These are phyloP conservation scores for Uropetala carovei DNA, from an alignment of 2,888 invertebrate genomes.

Conservation along the genomic window DNA sequence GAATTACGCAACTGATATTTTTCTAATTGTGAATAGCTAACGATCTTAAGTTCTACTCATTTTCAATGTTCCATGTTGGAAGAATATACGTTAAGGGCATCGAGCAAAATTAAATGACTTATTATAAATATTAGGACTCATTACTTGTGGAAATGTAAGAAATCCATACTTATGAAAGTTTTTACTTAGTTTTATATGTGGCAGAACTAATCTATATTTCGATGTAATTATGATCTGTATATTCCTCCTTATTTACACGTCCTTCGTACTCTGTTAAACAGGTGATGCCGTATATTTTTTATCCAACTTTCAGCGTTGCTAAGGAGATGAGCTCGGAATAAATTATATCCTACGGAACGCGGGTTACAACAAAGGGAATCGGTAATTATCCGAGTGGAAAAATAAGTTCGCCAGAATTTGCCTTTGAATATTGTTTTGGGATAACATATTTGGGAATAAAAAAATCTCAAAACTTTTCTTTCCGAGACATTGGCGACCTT, in stretches of 20 bases:
- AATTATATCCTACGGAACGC: slow-evolving; percentile 16
- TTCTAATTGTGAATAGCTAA: too few species aligned
- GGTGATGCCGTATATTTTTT: not conserved
- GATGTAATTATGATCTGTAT: not conserved
- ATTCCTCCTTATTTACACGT: not conserved
- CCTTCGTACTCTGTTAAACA: not conserved
- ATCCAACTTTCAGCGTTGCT: not conserved
- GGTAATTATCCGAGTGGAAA: slow-evolving; percentile 32
- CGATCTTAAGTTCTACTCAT: too few species aligned
- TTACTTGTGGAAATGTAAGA: too few species aligned
- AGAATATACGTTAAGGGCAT: too few species aligned
- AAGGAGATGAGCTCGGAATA: not conserved
- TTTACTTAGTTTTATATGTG: not conserved
- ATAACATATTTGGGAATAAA: slow-evolving; percentile 25
- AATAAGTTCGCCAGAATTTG: slow-evolving; percentile 28
- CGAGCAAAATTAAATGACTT: too few species aligned
- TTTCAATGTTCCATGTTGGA: too few species aligned
- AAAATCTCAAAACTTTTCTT: slow-evolving; percentile 18
- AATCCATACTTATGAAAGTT: too few species aligned
- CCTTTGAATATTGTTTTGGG: slow-evolving; percentile 28
- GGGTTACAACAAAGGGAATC: slow-evolving; percentile 15
- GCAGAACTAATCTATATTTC: not conserved
- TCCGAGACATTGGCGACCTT: slow-evolving; percentile 33
- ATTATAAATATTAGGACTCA: too few species aligned
- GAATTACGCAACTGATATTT: too few species aligned